Base-by-base conservation (phyloP, 2,113 vertebrate genomes). In the Chrysochloris asiatica region DNA sequence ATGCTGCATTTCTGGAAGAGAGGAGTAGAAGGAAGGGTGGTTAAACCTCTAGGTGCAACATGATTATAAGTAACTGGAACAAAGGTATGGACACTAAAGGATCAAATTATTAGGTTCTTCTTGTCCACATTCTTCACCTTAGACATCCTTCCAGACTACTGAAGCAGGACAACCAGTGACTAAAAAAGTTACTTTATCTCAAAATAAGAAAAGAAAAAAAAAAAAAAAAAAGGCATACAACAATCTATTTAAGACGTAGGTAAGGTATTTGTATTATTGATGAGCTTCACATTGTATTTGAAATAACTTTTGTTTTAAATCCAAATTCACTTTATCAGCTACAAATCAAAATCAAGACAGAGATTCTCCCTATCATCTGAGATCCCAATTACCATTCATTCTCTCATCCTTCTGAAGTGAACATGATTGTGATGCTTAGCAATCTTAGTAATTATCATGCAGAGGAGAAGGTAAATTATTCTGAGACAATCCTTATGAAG, bases 361-460 rank as follows among this genome's bases (percentile, higher is more conserved):
- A 83, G 81, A 73, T 59, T 85, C 63, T 95, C 75, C 26, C 10
- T 63, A 41, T 59, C n/a, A 9, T 88, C 65, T 87, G 77, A 86
- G 67, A 92, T 86, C 45, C 61, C 67, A 94, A 82, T 91, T 93
- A 89, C 54, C 45, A 50, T 13, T 72, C 81, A 88, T 93, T 94
- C 77, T 95, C 48, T 92, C 61, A 45, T 81, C 54, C 61, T 36
- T 81, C 48, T 13, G 0, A 92, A 90, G 36, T 77, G 87, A 93
- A 41, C 33, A 50, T 86, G 80, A 96, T 73, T 93, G 67, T 84
- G 69, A 89, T 77, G 52, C 80, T 90, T 89, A 72, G 67, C 65
- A 89, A 67, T 93, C 59, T 95, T 82, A 41, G 72, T 73, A 86
- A 92, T 94, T 93, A 91, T 71, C 72, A 67, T 85, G 56, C 33